These are phyloP conservation scores for Oopsacas minuta DNA, from an alignment of 37 sponge, comb jelly and placozoan genomes.

Conservation along the genomic window DNA sequence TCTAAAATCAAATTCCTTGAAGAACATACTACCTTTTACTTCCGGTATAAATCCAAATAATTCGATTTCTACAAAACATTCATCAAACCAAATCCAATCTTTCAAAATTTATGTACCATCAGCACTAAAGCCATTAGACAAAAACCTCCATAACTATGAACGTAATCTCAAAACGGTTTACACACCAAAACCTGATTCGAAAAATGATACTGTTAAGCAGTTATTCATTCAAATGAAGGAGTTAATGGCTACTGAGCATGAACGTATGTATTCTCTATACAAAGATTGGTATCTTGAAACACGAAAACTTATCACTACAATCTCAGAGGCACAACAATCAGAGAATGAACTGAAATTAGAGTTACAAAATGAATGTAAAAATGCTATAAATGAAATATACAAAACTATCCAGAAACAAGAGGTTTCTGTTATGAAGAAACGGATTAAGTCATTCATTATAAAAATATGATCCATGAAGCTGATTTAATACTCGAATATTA, in stretches of 20 bases:
- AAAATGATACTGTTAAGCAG: neutral
- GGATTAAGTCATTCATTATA: neutral
- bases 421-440: neutral
- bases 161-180: neutral
- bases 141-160: neutral
- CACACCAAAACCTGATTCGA: neutral
- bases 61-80: neutral
- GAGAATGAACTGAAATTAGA: neutral
- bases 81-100: neutral
- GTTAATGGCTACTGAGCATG: neutral
- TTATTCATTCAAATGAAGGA: neutral
- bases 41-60: neutral
- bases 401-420: neutral
- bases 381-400: neutral
- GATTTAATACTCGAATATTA: too few relatives aligned
- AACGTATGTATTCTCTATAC: neutral
- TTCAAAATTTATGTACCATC: neutral
- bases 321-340: neutral
- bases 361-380: neutral
- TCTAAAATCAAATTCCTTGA: neutral
- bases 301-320: neutral
- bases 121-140: neutral
- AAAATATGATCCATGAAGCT: slow-evolving; percentile 3
- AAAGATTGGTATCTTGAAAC: slow-evolving; percentile 3
- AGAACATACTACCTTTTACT: too few relatives aligned